Evolutionary conservation across 1,140 invertebrate genomes (phyloP), one percentile per base, ranked within the genome.

Genomic region (Drosophila tani): DNA sequence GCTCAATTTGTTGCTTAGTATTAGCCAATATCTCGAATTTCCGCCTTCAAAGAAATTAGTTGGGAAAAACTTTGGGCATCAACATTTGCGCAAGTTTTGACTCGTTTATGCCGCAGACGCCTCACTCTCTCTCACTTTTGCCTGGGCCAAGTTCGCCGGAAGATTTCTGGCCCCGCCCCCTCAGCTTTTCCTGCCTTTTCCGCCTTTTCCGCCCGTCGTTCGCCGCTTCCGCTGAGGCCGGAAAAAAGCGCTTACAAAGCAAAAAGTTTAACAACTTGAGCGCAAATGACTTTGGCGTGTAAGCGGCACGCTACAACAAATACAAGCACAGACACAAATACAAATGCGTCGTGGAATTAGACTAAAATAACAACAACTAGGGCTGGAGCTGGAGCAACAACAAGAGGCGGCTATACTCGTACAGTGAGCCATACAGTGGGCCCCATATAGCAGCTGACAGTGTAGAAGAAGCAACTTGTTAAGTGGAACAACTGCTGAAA

Each of bases 401-500:
- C 51, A 46, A 21, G 9, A 45, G 27, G 21, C 2, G 46, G 60
- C 47, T n/a, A n/a, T n/a, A n/a, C n/a, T n/a, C 15, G 41, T 27
- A 24, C 6, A 24, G 21, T 24, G 27, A 19, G 50, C 35, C 17
- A 17, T 55, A 40, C 17, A 24, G 45, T n/a, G 7, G 45, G 1
- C n/a, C 17, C 43, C 53, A 56, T 49, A 47, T 49, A 46, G 43
- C 60, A 21, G 32, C 21, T 57, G 51, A 41, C 43, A 70, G 51
- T 43, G 65, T 71, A 29, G 43, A 49, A 82, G 53, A 45, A 75
- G 64, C 79, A 83, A 83, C 81, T 83, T 83, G 76, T 81, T 85
- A 85, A 85, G 82, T 85, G 78, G 80, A 83, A 79, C 81, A 86
- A 86, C 77, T 82, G 83, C 80, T 86, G 68, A 87, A 88, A 88